Evolutionary conservation across 2,797 vertebrate species (phyloP).

Genomic region (Helostoma temminkii): DNA sequence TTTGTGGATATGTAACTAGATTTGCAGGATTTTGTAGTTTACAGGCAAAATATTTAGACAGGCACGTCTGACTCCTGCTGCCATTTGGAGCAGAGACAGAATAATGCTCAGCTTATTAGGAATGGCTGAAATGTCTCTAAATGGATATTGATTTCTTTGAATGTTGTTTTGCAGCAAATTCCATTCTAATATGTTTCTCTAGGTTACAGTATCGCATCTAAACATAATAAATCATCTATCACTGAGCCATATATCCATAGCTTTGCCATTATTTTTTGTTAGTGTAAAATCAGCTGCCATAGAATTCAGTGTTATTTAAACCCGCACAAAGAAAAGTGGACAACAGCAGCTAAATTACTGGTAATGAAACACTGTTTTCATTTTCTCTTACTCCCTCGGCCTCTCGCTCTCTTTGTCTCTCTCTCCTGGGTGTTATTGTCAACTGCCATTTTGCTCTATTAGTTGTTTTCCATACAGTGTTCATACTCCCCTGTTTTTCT

Average conservation of each 20-base stretch:
- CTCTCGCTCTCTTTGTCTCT: slow-evolving; percentile 24
- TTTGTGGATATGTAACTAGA: slow-evolving; percentile 6
- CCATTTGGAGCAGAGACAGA: slow-evolving; percentile 16
- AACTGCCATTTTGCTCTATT: slow-evolving; percentile 58
- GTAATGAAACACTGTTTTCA: slow-evolving; percentile 26
- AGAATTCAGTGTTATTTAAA: slow-evolving; percentile 41
- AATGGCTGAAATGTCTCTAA: slow-evolving; percentile 4
- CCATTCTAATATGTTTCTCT: not conserved
- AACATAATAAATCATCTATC: not conserved
- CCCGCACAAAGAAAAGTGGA: slow-evolving; percentile 14
- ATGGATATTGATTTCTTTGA: slow-evolving; percentile 1
- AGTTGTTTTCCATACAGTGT: slow-evolving; percentile 53
- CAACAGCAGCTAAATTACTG: slow-evolving; percentile 23
- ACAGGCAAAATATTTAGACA: slow-evolving; percentile 27
- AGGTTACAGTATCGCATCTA: not conserved
- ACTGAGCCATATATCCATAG: not conserved
- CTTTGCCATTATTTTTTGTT: slow-evolving; percentile 9
- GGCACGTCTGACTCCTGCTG: slow-evolving; percentile 7
- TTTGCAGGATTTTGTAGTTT: slow-evolving; percentile 23
- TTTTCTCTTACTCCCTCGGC: not conserved
- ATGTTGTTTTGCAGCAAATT: not conserved
- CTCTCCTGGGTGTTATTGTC: slow-evolving; percentile 48
- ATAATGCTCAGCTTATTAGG: slow-evolving; percentile 15
- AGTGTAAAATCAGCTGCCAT: slow-evolving; percentile 3
- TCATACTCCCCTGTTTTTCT: slow-evolving; percentile 46